phyloP scores from a whole-genome alignment of 2,113 vertebrate species.

The Mormyrus iriodes region DNA sequence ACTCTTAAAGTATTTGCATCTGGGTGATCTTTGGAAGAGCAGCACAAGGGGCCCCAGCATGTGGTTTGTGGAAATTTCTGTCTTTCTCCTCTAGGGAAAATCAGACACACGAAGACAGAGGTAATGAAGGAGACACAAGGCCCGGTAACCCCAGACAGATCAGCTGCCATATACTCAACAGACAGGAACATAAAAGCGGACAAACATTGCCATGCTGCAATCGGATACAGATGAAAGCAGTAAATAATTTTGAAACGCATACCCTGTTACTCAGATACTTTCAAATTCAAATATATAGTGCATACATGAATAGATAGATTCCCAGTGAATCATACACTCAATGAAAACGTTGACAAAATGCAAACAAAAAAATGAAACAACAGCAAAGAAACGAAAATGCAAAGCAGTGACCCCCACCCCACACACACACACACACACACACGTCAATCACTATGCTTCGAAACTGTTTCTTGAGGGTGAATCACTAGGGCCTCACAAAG shows the following conservation, averaged over 20 bases:
- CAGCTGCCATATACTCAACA: background rate
- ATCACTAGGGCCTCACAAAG: background rate
- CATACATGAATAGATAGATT: background rate
- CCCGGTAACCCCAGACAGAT: background rate
- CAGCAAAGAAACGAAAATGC: slow-evolving; percentile 4
- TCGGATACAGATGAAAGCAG: background rate
- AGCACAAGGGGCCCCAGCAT: background rate
- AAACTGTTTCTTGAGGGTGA: background rate
- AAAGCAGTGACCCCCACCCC: background rate
- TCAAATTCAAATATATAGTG: background rate
- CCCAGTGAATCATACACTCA: slow-evolving; percentile 23
- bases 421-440: background rate
- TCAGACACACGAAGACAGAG: background rate
- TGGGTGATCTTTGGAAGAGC: background rate
- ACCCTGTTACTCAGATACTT: too few relatives aligned
- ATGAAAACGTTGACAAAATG: background rate
- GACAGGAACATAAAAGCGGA: background rate
- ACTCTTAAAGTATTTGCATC: background rate
- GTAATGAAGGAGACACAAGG: background rate
- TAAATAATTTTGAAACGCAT: background rate
- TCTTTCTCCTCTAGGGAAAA: background rate
- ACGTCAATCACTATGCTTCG: background rate
- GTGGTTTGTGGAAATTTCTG: background rate
- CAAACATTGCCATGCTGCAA: background rate
- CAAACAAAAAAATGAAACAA: slow-evolving; percentile 38